Base-by-base conservation (phyloP, 2,797 vertebrate genomes). In the Octomys mimax region DNA sequence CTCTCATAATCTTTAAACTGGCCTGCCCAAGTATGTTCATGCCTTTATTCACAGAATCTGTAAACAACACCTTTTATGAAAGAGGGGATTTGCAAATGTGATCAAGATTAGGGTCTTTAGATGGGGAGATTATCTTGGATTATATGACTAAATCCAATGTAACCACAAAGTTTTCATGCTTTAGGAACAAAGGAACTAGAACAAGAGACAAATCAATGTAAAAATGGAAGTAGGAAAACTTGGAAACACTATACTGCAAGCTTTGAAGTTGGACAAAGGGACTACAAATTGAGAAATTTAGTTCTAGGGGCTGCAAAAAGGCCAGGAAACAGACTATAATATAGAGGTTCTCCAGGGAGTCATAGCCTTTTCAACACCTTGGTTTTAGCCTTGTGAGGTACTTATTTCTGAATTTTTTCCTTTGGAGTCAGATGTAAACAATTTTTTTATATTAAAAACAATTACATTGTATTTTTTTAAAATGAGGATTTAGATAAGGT, bases 351-450 rank as follows among this genome's bases (percentile, higher is more conserved):
- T 39, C 18, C 22, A 54, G 26, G 22, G 52, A 84, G 21, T n/a
- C 0, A 11, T 42, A 78, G 13, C 22, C 16, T 21, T 86, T 12
- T 1, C 46, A 16, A 57, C 1, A 39, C n/a, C 18, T 84, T 79
- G 57, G 13, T 80, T 95, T 94, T 26, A 92, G 21, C 33, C 9
- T 54, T 62, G 5, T 62, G 64, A 77, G 42, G 75, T 87, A 49
- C 9, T 3, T 31, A 13, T 92, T 87, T 87, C 18, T 66, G 62
- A 92, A 24, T 57, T 96, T 61, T 75, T 33, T 46, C 42, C 26
- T 96, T n/a, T 21, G 82, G 62, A 79, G 61, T 18, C 89, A 2
- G 87, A 78, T 85, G 52, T 68, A 81, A 82, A 78, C 89, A 89
- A 57, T 66, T 66, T 36, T 89, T 59, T 54, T 54, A 36, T 42